Base-by-base conservation (phyloP, 2,888 invertebrate species). In the Dasysyrphus albostriatus region DNA sequence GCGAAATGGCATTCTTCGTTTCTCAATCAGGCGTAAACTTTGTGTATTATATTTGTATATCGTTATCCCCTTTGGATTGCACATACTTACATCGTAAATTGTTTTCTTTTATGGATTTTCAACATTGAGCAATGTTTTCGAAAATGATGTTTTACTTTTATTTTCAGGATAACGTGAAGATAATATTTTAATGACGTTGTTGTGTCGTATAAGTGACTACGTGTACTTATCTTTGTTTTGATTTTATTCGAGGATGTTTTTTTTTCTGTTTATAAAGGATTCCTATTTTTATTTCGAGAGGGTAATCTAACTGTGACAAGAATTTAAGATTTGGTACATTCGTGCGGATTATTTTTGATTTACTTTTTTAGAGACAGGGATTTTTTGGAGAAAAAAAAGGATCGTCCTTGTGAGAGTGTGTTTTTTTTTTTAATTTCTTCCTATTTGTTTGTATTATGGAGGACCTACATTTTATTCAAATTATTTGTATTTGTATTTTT, bases 181-280 rank as follows among this genome's bases (percentile, higher is more conserved):
- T 69, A 74, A 74, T 78, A 69, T 83, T 78, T 54, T 61, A 78
- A 74, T 83, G 73, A 83, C 54, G 51, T 51, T 74, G 51, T 72
- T 29, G 19, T 65, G 42, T 59, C 58, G 16, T 39, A 14, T 34
- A n/a, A 37, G 51, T 42, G 37, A 16, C 12, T n/a, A 44, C 42
- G 47, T 32, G 16, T 65, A n/a, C n/a, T n/a, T n/a, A 29, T 65
- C 32, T 75, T 79, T 51, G 54, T 77, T 73, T 39, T 74, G 85
- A 70, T 59, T 82, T 77, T 54, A 42, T 73, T 19, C 44, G 42
- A 61, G 29, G 58, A 51, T 79, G 39, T 32, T 42, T 19, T 3
- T 54, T 29, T 6, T 54, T 54, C 1, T n/a, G 7, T 29, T 54
- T 14, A 6, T 14, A 14, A 69, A 72, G 54, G 73, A 3, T 49